A percentile compares a stretch with the other conserved stretches of the same genome.
Evolutionary conservation across 1,140 invertebrate genomes (phyloP).

Genomic region (Conus ventricosus): DNA sequence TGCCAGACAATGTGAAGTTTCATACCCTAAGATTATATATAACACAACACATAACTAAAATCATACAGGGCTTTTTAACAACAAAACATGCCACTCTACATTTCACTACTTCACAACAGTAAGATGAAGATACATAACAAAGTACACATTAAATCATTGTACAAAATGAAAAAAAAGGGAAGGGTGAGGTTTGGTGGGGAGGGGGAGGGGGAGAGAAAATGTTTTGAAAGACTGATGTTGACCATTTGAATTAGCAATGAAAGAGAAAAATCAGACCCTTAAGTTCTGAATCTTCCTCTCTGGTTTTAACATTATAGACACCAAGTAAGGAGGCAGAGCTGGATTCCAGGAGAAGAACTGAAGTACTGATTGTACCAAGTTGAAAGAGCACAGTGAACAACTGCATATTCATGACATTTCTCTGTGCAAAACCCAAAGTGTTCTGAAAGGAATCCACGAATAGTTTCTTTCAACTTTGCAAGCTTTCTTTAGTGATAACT

Average conservation of each 20-base stretch:
- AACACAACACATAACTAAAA: constrained; percentile 3
- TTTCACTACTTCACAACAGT: background rate
- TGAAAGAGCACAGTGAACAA: background rate
- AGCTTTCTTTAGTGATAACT: no score
- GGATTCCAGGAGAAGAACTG: background rate
- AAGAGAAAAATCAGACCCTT: background rate
- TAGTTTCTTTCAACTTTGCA: no score
- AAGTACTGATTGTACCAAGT: background rate
- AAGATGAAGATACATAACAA: background rate
- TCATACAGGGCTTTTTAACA: background rate
- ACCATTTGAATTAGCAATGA: background rate
- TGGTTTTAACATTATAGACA: background rate
- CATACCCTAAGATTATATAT: background rate
- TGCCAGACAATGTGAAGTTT: background rate
- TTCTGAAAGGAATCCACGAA: no score
- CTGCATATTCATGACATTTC: background rate
- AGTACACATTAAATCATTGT: no score
- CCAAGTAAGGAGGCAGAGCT: background rate
- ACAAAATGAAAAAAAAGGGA: background rate
- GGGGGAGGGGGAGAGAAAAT: no score
- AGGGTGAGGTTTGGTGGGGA: no score
- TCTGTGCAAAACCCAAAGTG: no score
- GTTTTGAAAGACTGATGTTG: background rate
- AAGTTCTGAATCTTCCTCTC: background rate
- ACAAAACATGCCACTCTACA: constrained; percentile 3